Evolutionary conservation across 2,797 vertebrate genomes (phyloP).

Genomic region (Gallirallus australis): DNA sequence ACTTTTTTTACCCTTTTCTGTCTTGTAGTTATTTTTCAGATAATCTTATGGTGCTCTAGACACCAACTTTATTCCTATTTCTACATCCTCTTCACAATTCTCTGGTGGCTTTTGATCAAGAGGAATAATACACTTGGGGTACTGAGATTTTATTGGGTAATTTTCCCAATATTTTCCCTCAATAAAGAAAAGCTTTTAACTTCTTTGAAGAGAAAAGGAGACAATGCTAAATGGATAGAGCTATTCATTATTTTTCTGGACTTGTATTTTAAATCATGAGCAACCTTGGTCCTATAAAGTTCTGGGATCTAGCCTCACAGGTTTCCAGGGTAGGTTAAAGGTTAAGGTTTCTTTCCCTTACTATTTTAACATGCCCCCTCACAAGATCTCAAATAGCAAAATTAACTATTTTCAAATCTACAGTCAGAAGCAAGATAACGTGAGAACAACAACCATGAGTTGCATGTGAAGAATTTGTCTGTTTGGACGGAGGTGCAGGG

Average conservation of each 20-base stretch:
- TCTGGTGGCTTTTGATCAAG: not conserved
- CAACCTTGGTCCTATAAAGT: not conserved
- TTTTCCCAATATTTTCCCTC: not conserved
- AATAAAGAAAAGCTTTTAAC: not conserved
- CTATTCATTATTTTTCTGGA: not conserved
- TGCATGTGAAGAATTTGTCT: not conserved
- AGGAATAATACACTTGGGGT: not conserved
- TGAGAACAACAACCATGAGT: not conserved
- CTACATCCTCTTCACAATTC: not conserved
- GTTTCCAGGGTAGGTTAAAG: not conserved
- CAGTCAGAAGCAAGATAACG: not conserved
- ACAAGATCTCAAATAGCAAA: not conserved
- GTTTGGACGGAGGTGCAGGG: not conserved
- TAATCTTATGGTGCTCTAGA: not conserved
- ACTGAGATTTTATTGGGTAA: not conserved
- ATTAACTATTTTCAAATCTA: not conserved
- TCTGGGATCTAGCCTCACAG: not conserved
- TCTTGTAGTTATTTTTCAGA: not conserved
- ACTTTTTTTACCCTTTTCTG: not conserved
- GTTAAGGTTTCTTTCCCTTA: not conserved
- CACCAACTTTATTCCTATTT: not conserved
- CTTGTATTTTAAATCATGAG: not conserved
- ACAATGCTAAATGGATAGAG: not conserved
- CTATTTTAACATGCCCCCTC: not conserved
- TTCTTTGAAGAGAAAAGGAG: not conserved